Conservation (phyloP, 2,113 vertebrate species). For the Garra rufa region DNA sequence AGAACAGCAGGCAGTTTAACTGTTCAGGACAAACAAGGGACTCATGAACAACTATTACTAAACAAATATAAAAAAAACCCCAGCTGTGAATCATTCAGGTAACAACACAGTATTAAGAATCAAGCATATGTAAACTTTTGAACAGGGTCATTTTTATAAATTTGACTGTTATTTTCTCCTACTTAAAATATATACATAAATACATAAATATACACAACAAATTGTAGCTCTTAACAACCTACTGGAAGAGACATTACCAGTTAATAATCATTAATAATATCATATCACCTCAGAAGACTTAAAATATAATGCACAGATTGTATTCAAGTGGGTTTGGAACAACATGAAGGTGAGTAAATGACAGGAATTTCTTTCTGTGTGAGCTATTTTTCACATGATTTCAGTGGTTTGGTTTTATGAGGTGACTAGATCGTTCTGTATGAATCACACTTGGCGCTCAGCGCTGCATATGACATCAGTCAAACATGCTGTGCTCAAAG, state of each 20-base stretch:
- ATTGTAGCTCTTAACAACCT: neutral
- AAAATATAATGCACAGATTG: neutral
- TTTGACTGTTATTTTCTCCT: no score
- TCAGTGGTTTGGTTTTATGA: conserved; percentile 39
- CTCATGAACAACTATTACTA: no score
- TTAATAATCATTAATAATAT: neutral
- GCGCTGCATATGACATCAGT: conserved; percentile 43
- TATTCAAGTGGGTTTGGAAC: neutral
- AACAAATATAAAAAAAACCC: no score
- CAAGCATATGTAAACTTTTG: no score
- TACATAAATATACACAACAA: neutral
- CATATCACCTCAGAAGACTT: neutral
- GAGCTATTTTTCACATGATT: neutral
- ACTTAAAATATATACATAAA: no score
- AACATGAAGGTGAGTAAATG: neutral
- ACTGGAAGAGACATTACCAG: neutral
- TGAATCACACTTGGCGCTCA: conserved; percentile 50
- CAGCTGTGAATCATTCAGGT: no score
- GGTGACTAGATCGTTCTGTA: conserved; percentile 21
- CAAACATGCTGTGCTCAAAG: conserved; percentile 18
- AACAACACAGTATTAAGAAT: no score
- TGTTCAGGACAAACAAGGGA: no score
- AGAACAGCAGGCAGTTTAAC: no score
- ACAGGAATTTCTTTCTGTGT: neutral
- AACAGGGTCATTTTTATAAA: no score